These are phyloP conservation scores for Heterodera schachtii DNA, from an alignment of 1,140 invertebrate species.

Conservation along the genomic window DNA sequence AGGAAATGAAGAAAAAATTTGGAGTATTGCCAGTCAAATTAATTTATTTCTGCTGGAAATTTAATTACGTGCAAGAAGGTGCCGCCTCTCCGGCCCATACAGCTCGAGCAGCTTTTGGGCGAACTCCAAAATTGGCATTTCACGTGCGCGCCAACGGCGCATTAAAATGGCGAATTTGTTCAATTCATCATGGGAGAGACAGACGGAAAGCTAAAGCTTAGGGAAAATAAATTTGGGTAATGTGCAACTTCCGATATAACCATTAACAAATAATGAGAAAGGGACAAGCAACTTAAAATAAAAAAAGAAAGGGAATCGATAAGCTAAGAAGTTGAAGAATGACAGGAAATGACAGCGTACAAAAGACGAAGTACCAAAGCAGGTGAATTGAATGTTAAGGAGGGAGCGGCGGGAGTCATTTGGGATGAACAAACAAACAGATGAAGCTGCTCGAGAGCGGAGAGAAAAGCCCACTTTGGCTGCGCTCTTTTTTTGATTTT, in stretches of 20 bases:
- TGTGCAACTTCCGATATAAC: neutral
- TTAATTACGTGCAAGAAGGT: constrained; percentile 65
- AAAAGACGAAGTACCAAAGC: neutral
- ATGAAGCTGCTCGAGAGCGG: neutral
- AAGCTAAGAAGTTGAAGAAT: constrained; percentile 3
- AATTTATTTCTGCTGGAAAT: neutral
- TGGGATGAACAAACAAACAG: constrained; percentile 16
- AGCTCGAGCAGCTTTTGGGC: constrained; percentile 66
- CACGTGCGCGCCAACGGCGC: constrained; percentile 58
- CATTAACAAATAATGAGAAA: neutral
- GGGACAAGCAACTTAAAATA: neutral
- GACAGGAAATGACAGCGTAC: neutral
- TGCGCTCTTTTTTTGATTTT: neutral
- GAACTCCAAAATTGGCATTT: constrained; percentile 66
- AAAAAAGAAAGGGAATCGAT: neutral
- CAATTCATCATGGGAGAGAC: constrained; percentile 65
- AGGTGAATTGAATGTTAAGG: neutral
- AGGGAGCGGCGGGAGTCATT: neutral
- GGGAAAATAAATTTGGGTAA: neutral
- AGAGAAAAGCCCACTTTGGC: neutral
- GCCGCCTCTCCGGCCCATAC: constrained; percentile 66
- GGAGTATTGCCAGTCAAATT: neutral
- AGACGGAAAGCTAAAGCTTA: constrained; percentile 64
- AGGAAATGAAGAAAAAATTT: neutral
- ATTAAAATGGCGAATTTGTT: constrained; percentile 65